These are phyloP conservation scores for Osmerus mordax DNA, from an alignment of 2,113 vertebrate genomes.

Conservation along the genomic window DNA sequence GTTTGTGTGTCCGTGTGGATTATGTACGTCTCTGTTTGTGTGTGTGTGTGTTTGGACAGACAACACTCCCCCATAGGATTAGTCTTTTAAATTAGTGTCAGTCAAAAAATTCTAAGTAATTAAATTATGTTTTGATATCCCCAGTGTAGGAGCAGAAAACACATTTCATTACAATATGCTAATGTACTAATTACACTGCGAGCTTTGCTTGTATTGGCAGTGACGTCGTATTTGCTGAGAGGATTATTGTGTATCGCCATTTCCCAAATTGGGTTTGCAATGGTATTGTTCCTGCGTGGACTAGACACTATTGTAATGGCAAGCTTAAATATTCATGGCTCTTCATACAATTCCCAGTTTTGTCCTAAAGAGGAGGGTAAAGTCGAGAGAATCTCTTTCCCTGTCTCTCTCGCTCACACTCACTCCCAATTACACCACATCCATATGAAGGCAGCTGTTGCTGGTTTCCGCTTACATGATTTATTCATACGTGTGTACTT, in stretches of 20 bases:
- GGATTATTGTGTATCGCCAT: slow-evolving; percentile 35
- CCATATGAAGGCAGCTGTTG: slow-evolving; percentile 27
- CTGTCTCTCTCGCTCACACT: background rate
- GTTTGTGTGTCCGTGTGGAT: background rate
- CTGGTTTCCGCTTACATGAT: slow-evolving; percentile 21
- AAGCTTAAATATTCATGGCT: background rate
- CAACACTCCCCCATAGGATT: slow-evolving; percentile 16
- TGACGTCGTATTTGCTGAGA: slow-evolving; percentile 44
- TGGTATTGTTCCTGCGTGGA: background rate
- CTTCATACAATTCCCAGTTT: slow-evolving; percentile 25
- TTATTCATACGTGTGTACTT: slow-evolving; percentile 43
- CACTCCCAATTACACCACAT: background rate
- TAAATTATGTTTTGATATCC: slow-evolving; percentile 35
- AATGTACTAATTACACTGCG: slow-evolving; percentile 67
- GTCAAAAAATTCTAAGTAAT: slow-evolving; percentile 25
- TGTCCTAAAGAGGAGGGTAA: slow-evolving; percentile 32
- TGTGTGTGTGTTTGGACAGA: background rate
- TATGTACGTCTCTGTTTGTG: background rate
- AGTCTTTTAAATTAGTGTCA: slow-evolving; percentile 45
- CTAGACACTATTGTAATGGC: background rate
- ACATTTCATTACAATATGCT: slow-evolving; percentile 65
- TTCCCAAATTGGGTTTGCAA: slow-evolving; percentile 14
- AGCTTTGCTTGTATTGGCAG: slow-evolving; percentile 47
- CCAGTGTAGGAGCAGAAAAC: slow-evolving; percentile 42
- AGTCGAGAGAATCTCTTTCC: slow-evolving; percentile 10